Evolutionary conservation across 2,888 invertebrate genomes (phyloP), one percentile per base, ranked within the genome.

Genomic region (Pediacus dermestoides): DNA sequence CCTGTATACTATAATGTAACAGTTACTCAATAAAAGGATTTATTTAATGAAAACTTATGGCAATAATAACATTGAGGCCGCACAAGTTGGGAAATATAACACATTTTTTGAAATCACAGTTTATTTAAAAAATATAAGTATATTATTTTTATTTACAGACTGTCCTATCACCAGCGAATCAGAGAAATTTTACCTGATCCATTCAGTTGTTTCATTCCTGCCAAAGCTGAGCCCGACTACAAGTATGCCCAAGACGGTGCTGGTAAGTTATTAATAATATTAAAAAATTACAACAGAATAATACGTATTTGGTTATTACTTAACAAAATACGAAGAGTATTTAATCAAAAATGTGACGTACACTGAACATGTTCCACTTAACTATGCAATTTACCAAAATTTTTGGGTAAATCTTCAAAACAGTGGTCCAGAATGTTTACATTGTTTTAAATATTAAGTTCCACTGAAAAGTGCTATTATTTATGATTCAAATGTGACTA

Each of bases 101-200:
- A 18, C 10, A 11, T 28, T 28, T 11, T 14, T 28, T 28, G 11
- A 28, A n/a, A n/a, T n/a, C n/a, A 28, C 14, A 28, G n/a, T 18
- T 18, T 18, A 18, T 18, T 18, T 4, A 23, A 23, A 23, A 14
- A 1, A 37, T 22, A 6, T 1, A 9, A 21, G 11, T 38, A 32
- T 8, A 30, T 48, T 41, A 44, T 37, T 43, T 42, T 68, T 68
- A 8, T 41, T 68, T 68, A 8, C 57, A 88, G 89, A 60, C 75
- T 97, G 47, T 94, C 96, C 1, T 99, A 97, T 68, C 88, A 91
- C 66, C 91, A 95, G 67, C 78, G 95, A 57, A 85, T 99, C 42
- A 81, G 83, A 34, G 94, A 96, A 56, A 89, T 94, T 74, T 82
- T 94, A 64, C 95, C 97, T 2, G 86, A 87, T 57, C 75, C 83